Conservation (phyloP, 2,888 invertebrate genomes). For the Agriotes lineatus region DNA sequence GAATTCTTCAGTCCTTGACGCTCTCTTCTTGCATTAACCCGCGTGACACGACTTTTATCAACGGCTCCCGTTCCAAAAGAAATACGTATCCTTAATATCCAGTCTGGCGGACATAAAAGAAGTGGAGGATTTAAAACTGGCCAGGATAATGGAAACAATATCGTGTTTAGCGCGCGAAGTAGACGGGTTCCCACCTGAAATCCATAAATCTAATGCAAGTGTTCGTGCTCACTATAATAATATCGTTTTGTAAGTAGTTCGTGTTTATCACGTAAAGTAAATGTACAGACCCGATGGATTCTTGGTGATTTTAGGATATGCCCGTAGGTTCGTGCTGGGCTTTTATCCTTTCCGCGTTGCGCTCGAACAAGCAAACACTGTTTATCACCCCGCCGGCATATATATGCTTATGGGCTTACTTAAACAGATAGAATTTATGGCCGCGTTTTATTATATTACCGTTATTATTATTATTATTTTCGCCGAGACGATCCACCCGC, state of each 20-base stretch:
- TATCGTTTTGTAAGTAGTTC: conserved; percentile 34
- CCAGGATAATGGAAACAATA: not conserved
- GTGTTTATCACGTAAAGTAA: conserved; percentile 35
- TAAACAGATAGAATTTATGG: conserved; percentile 15
- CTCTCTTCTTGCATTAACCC: no score
- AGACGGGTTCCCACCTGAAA: conserved; percentile 24
- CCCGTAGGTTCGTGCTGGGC: conserved; percentile 12
- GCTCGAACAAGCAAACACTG: conserved; percentile 17
- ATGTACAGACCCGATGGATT: conserved; percentile 30
- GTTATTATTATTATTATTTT: conserved; percentile 15
- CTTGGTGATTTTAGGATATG: conserved; percentile 26
- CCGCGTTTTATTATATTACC: not conserved
- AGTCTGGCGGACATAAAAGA: no score
- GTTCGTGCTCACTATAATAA: conserved; percentile 29
- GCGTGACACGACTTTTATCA: no score
- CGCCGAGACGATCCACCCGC: not conserved
- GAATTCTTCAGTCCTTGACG: no score
- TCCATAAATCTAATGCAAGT: conserved; percentile 30
- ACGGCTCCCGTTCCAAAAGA: no score
- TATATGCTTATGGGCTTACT: conserved; percentile 4
- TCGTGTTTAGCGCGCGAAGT: not conserved
- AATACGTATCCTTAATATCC: no score
- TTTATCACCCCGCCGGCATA: conserved; percentile 2
- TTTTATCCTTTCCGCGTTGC: conserved; percentile 19
- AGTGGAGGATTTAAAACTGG: no score